A percentile compares a stretch with the other conserved stretches of the same genome.
phyloP scores from a whole-genome alignment of 1,140 invertebrate species.

The Pseudomyrmex pallidus region DNA sequence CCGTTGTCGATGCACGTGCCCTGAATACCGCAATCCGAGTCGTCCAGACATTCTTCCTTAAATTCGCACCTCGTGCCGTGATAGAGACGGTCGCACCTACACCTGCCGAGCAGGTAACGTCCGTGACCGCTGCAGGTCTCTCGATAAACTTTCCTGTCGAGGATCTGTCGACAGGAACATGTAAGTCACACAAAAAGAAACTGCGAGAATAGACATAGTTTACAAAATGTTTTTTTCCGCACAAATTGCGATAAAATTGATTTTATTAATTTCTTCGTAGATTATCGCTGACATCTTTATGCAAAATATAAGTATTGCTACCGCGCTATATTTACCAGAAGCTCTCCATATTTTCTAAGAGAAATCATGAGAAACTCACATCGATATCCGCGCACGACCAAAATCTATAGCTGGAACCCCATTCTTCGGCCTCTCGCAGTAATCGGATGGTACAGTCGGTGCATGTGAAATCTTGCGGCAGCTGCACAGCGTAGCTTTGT shows the following conservation, averaged over 20 bases:
- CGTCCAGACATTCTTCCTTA: conserved; percentile 92
- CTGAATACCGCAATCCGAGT: conserved; percentile 93
- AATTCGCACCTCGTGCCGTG: conserved; percentile 94
- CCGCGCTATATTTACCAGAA: conserved; percentile 9
- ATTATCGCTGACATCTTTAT: background rate
- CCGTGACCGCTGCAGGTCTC: conserved; percentile 94
- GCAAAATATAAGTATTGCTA: background rate
- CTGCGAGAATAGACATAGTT: background rate
- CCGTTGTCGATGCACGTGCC: conserved; percentile 93
- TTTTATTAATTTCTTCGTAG: background rate
- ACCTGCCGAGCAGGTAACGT: conserved; percentile 90
- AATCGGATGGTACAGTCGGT: conserved; percentile 95
- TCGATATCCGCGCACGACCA: conserved; percentile 98
- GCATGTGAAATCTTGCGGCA: conserved; percentile 94
- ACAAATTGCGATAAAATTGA: background rate
- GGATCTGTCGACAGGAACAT: conserved; percentile 72
- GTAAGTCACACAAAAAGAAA: background rate
- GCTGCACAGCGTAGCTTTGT: conserved; percentile 90
- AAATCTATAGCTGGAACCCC: conserved; percentile 93
- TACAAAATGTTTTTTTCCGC: background rate
- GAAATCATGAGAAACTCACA: conserved; percentile 85
- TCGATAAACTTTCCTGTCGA: conserved; percentile 88
- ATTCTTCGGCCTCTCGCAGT: conserved; percentile 95
- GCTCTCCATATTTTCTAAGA: conserved; percentile 10
- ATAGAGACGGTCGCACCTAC: conserved; percentile 93